Percentiles rank a stretch among this genome's conserved stretches.
These are phyloP conservation scores for Harpagoxenus sublaevis DNA, from an alignment of 2,888 invertebrate species.

Conservation along the genomic window DNA sequence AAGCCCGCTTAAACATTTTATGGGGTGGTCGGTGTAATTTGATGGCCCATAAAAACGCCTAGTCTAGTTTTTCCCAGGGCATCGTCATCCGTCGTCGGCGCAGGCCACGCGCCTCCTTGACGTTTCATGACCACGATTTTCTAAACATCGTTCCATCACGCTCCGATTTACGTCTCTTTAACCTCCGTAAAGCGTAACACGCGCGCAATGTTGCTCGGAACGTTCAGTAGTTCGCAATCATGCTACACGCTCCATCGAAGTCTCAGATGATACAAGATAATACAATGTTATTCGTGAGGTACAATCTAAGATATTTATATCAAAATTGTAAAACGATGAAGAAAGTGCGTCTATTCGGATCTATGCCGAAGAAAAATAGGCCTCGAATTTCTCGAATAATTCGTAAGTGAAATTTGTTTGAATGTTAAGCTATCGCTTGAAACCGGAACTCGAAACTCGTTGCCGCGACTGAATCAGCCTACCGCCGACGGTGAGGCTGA, in stretches of 20 bases:
- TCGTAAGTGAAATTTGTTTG: neutral
- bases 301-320: neutral
- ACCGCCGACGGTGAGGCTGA: constrained; percentile 46
- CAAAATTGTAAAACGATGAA: neutral
- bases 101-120: constrained; percentile 76
- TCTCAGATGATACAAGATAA: neutral
- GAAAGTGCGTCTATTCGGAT: neutral
- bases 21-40: constrained; percentile 86
- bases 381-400: neutral
- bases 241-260: neutral
- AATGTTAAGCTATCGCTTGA: neutral
- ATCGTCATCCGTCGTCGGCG: constrained; percentile 78
- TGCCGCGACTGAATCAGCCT: constrained; percentile 17
- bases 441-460: neutral
- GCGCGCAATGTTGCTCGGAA: constrained; percentile 2
- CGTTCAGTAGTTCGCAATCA: neutral
- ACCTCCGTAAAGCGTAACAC: constrained; percentile 43
- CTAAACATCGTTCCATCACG: constrained; percentile 71
- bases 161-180: constrained; percentile 68
- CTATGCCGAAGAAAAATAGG: neutral
- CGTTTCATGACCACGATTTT: constrained; percentile 76
- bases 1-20: constrained; percentile 86
- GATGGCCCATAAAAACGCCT: constrained; percentile 86
- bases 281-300: neutral
- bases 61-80: constrained; percentile 85